Percentiles rank a stretch among this genome's conserved stretches.
Conservation (phyloP, 2,113 vertebrate species). For the Campylorhamphus procurvoides region DNA sequence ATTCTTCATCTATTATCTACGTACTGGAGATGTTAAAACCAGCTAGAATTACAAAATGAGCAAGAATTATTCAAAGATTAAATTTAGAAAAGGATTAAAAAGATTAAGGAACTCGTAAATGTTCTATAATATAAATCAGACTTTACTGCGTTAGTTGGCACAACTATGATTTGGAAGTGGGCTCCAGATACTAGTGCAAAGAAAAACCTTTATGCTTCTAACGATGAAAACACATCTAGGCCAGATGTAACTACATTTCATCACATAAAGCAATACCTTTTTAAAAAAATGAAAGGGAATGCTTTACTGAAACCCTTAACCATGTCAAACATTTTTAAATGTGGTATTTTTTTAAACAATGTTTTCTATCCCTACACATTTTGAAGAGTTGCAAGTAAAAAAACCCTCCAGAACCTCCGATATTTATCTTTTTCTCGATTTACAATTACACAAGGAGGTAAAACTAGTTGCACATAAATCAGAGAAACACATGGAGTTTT, state of each 20-base stretch:
- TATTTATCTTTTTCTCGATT: neutral
- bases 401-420: neutral
- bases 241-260: neutral
- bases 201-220: neutral
- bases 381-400: neutral
- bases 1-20: neutral
- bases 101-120: neutral
- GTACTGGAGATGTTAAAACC: neutral
- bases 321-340: neutral
- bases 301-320: neutral
- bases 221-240: neutral
- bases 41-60: neutral
- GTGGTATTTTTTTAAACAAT: neutral
- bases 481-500: neutral
- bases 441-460: neutral
- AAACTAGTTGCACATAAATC: neutral
- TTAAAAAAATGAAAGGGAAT: neutral
- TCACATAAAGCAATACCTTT: neutral
- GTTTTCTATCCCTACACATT: neutral
- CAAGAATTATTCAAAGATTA: neutral
- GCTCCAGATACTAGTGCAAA: neutral
- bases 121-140: neutral
- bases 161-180: neutral
- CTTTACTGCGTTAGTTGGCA: neutral
- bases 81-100: neutral